Evolutionary conservation across 2,797 vertebrate species (phyloP).

Genomic region (Diglossa cyanea): DNA sequence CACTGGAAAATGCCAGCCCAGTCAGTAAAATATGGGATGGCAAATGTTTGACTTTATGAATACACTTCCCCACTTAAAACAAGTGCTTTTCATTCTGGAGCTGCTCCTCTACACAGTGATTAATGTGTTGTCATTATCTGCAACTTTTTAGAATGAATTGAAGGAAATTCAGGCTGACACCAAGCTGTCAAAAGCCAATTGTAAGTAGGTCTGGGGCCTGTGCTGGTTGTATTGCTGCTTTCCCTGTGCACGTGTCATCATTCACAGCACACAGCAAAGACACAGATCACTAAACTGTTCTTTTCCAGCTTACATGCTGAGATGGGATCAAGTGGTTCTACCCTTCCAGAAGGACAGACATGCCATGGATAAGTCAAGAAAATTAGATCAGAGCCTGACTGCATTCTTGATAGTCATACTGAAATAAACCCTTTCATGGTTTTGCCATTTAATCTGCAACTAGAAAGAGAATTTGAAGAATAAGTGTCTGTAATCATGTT

Average conservation of each 20-base stretch:
- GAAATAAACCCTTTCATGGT: neutral
- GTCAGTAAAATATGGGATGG: neutral
- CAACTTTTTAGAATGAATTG: neutral
- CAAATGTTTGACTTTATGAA: neutral
- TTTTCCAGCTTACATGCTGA: neutral
- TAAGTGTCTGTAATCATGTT: neutral
- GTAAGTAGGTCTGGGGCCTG: neutral
- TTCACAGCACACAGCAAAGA: neutral
- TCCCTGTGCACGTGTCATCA: rapidly evolving
- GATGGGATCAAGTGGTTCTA: neutral
- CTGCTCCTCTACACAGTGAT: neutral
- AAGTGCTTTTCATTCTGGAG: neutral
- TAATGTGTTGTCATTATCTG: neutral
- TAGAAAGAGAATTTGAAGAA: neutral
- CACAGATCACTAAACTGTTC: neutral
- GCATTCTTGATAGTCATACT: neutral
- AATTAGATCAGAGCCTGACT: neutral
- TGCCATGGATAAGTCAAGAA: neutral
- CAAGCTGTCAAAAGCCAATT: neutral
- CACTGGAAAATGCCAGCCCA: neutral
- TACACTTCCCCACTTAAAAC: neutral
- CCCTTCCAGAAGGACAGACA: neutral
- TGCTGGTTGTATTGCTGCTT: neutral
- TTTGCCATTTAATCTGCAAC: neutral
- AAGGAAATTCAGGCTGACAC: neutral